phyloP scores from a whole-genome alignment of 2,113 vertebrate genomes.

The Tachycineta bicolor region DNA sequence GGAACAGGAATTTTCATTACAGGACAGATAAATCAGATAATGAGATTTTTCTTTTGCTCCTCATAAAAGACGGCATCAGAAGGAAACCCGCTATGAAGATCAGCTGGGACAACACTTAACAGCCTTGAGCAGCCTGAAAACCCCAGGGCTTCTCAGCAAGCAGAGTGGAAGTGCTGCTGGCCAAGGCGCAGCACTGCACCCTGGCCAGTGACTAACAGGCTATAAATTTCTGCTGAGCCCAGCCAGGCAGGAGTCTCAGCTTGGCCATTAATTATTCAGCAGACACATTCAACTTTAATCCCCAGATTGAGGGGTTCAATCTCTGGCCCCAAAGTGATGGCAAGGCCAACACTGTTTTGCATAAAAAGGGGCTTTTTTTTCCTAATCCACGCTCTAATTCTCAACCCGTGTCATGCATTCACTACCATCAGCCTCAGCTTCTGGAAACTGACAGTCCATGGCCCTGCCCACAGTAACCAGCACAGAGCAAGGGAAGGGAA shows the following conservation, averaged over 20 bases:
- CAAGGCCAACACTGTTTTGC: neutral
- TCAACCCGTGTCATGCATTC: neutral
- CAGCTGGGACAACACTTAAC: neutral
- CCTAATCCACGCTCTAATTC: neutral
- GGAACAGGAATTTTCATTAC: neutral
- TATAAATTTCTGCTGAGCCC: neutral
- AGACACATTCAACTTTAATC: neutral
- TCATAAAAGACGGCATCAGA: neutral
- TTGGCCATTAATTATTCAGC: neutral
- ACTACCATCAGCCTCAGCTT: neutral
- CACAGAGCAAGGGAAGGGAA: neutral
- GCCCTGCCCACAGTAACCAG: neutral
- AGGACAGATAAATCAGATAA: neutral
- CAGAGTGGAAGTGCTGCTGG: neutral
- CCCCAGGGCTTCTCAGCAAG: neutral
- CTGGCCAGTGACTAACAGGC: neutral
- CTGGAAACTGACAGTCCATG: rapidly evolving
- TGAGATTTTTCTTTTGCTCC: neutral
- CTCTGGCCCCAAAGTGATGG: neutral
- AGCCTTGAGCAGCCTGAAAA: neutral
- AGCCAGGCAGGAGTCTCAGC: neutral
- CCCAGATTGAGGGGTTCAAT: neutral
- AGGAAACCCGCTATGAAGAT: neutral
- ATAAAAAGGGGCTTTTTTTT: neutral
- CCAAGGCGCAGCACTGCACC: neutral